phyloP scores from a whole-genome alignment of 2,113 vertebrate species.

The Lanius collurio region DNA sequence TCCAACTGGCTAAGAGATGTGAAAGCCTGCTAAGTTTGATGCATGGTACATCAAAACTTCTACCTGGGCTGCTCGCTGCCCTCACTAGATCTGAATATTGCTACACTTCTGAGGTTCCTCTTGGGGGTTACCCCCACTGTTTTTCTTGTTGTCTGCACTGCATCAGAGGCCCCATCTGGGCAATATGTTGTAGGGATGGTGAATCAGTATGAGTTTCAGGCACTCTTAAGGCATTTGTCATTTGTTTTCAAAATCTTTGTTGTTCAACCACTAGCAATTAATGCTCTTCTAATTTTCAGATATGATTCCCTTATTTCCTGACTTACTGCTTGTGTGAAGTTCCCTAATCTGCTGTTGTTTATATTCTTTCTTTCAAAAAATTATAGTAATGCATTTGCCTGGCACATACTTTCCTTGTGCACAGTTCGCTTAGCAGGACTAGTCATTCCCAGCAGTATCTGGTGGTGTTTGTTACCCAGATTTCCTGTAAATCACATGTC shows the following conservation, averaged over 20 bases:
- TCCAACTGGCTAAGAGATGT: not conserved
- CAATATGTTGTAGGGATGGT: not conserved
- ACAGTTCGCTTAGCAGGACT: not conserved
- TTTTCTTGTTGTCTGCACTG: not conserved
- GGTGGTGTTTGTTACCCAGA: not conserved
- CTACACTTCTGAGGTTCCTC: not conserved
- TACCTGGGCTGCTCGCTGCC: not conserved
- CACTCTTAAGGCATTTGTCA: not conserved
- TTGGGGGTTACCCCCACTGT: not conserved
- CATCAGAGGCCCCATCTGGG: not conserved
- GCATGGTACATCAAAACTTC: not conserved
- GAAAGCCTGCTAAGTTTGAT: not conserved
- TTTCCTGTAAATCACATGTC: not conserved
- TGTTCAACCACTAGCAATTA: not conserved
- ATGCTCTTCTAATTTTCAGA: not conserved
- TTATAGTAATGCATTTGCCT: not conserved
- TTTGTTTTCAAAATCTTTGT: not conserved
- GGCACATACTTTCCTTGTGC: rapidly evolving
- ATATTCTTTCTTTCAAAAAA: not conserved
- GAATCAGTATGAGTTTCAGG: not conserved
- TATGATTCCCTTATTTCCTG: not conserved
- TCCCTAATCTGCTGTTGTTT: not conserved
- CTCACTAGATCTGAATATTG: not conserved
- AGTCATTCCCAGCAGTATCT: not conserved
- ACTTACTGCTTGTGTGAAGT: not conserved